Percentiles rank a stretch among this genome's conserved stretches.
phyloP scores from a whole-genome alignment of 2,888 invertebrate genomes.

The Eueremaeus valkanovi region DNA sequence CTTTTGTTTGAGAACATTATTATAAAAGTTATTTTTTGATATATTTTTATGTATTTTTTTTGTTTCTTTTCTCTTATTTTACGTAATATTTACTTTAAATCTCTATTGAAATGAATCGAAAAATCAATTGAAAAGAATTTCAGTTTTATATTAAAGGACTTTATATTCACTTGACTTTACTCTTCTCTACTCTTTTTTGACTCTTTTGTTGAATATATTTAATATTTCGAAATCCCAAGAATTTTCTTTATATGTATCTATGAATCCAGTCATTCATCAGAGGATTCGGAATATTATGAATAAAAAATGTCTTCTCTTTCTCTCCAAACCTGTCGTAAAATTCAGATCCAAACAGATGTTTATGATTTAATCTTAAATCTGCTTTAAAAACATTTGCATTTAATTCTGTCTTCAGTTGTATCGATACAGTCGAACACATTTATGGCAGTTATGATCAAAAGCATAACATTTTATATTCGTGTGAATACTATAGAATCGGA shows the following conservation, averaged over 20 bases:
- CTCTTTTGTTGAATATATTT: neutral
- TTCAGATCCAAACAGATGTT: constrained; percentile 1
- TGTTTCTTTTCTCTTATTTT: neutral
- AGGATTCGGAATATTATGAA: neutral
- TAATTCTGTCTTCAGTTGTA: neutral
- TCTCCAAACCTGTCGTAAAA: neutral
- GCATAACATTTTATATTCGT: neutral
- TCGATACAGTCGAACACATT: neutral
- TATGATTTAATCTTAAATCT: constrained; percentile 17
- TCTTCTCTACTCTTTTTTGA: neutral
- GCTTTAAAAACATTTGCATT: constrained; percentile 8
- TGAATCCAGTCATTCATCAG: constrained; percentile 10
- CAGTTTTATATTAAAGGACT: neutral
- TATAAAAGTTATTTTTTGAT: neutral
- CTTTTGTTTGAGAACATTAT: no score
- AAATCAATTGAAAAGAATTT: neutral
- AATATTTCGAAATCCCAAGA: neutral
- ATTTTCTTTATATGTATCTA: neutral
- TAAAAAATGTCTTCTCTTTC: neutral
- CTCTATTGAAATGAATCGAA: constrained; percentile 3
- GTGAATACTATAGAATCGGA: no score
- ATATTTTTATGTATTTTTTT: neutral
- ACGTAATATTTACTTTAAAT: neutral
- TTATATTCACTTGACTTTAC: constrained; percentile 2
- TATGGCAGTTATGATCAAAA: neutral